Conservation (phyloP, 1,140 invertebrate species). For the Caenorhabditis briggsae region DNA sequence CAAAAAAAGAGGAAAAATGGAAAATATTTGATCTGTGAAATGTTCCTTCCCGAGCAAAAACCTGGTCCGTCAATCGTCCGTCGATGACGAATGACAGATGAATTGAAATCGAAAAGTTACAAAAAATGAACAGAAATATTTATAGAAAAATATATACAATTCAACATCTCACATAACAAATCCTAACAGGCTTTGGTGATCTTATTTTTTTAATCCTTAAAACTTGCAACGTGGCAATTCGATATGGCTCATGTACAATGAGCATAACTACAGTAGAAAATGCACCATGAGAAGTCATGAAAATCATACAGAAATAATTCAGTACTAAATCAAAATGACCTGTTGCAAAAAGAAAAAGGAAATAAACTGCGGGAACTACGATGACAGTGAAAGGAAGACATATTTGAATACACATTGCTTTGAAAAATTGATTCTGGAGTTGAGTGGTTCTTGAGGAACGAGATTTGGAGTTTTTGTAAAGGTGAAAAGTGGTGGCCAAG, state of each 20-base stretch:
- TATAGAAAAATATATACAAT: no score
- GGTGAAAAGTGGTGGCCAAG: not conserved
- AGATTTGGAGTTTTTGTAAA: not conserved
- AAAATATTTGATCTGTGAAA: no score
- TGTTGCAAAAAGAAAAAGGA: not conserved
- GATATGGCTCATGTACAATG: not conserved
- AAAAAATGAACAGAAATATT: no score
- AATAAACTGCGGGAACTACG: not conserved
- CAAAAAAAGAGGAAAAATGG: no score
- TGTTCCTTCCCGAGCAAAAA: no score
- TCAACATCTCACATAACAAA: no score
- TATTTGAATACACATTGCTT: not conserved
- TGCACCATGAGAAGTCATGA: not conserved
- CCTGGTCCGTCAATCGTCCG: no score
- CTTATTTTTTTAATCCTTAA: no score
- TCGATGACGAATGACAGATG: no score
- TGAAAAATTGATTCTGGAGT: not conserved
- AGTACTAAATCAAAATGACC: not conserved
- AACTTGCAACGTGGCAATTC: not conserved
- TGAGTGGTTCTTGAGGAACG: not conserved
- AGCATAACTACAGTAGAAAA: not conserved
- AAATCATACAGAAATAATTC: not conserved
- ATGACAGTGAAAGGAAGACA: not conserved
- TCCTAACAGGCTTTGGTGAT: no score
- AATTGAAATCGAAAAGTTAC: no score